A percentile compares a stretch with the other conserved stretches of the same genome.
Conservation (phyloP, 2,797 vertebrate genomes). For the Chrosomus eos region DNA sequence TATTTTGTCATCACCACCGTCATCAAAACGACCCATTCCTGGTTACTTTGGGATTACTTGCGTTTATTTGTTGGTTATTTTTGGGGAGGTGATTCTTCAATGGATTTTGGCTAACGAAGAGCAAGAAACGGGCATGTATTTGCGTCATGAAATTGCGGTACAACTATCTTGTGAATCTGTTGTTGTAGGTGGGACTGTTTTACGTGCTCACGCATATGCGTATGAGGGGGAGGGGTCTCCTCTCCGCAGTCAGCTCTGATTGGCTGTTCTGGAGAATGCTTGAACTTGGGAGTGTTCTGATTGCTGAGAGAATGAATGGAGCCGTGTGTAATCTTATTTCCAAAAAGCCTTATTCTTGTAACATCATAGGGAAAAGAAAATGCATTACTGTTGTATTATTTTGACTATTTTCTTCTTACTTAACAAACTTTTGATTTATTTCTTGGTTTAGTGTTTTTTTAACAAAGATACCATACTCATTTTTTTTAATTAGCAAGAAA, state of each 20-base stretch:
- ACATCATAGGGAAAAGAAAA: conserved; percentile 70
- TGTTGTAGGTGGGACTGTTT: conserved; percentile 35
- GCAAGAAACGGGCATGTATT: conserved; percentile 61
- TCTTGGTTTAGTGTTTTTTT: conserved; percentile 74
- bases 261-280: conserved; percentile 56
- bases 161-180: conserved; percentile 61
- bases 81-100: not conserved
- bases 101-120: conserved; percentile 58
- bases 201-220: conserved; percentile 53
- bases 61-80: conserved; percentile 5
- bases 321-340: conserved; percentile 82
- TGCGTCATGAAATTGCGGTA: conserved; percentile 61
- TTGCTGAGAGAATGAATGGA: conserved; percentile 67
- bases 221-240: conserved; percentile 56
- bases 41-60: conserved; percentile 13
- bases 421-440: conserved; percentile 73
- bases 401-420: conserved; percentile 73
- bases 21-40: not conserved
- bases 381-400: conserved; percentile 79
- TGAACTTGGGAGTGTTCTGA: conserved; percentile 58
- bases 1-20: not conserved
- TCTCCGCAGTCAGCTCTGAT: conserved; percentile 30
- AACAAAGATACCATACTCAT: conserved; percentile 86
- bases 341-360: conserved; percentile 86
- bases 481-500: conserved; percentile 74